Conservation (phyloP, 1,140 invertebrate species). For the Pteromalus puparum region DNA sequence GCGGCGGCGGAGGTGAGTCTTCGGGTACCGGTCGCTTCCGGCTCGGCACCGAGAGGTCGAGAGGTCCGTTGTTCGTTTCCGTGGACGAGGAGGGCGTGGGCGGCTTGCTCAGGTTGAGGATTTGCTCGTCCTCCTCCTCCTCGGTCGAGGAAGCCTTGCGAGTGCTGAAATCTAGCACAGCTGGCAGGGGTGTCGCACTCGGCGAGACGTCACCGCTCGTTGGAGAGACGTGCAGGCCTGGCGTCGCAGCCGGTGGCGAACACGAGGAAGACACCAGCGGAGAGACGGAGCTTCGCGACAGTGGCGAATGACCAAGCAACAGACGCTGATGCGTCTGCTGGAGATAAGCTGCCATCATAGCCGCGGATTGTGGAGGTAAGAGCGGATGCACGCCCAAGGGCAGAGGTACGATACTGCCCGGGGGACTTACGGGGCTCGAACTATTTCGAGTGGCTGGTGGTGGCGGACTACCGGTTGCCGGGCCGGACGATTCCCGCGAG, state of each 20-base stretch:
- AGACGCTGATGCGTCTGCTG: conserved; percentile 83
- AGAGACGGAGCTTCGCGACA: conserved; percentile 79
- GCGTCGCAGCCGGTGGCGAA: conserved; percentile 75
- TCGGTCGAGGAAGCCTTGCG: conserved; percentile 75
- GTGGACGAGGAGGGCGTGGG: conserved; percentile 74
- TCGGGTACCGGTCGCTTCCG: conserved; percentile 83
- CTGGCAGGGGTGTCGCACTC: conserved; percentile 73
- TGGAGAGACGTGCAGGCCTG: conserved; percentile 70
- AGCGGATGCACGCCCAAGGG: conserved; percentile 74
- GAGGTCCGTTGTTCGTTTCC: conserved; percentile 82
- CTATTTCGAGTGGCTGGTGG: conserved; percentile 76
- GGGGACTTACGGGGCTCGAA: conserved; percentile 74
- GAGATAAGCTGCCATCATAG: conserved; percentile 84
- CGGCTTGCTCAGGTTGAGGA: conserved; percentile 81
- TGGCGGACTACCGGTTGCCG: conserved; percentile 78
- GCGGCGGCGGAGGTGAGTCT: conserved; percentile 78
- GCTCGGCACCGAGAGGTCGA: conserved; percentile 87
- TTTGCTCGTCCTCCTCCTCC: conserved; percentile 79
- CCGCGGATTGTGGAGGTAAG: conserved; percentile 84
- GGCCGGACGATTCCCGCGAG: conserved; percentile 81
- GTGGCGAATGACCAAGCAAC: conserved; percentile 83
- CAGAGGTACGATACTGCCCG: conserved; percentile 71
- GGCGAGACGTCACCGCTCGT: conserved; percentile 68
- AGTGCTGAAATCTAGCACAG: conserved; percentile 87
- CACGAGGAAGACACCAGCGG: conserved; percentile 79